Evolutionary conservation across 2,888 invertebrate genomes (phyloP).

Genomic region (Galerucella calmariensis): DNA sequence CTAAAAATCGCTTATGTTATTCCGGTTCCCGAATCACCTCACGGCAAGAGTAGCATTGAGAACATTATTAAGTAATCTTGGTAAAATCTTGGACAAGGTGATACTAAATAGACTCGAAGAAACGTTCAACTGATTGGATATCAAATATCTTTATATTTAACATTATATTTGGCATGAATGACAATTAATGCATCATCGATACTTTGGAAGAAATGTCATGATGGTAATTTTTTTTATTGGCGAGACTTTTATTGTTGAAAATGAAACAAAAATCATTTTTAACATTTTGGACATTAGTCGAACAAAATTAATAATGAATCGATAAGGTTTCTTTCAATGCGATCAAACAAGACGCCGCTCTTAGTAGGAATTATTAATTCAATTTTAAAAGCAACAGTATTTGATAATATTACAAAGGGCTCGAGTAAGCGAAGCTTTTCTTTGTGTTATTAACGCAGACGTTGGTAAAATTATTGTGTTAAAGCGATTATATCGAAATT

Average conservation of each 20-base stretch:
- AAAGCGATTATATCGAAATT: constrained; percentile 15
- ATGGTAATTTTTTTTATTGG: too few species aligned
- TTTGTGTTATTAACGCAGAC: constrained; percentile 11
- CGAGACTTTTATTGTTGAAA: background rate
- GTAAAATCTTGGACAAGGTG: too few species aligned
- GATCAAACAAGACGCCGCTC: background rate
- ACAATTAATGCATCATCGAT: too few species aligned
- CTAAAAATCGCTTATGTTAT: too few species aligned
- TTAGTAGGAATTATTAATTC: constrained; percentile 10
- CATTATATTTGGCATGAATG: too few species aligned
- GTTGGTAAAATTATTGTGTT: constrained; percentile 6
- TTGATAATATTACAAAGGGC: constrained; percentile 9
- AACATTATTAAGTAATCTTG: too few species aligned
- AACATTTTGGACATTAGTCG: background rate
- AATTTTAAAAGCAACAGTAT: constrained; percentile 11
- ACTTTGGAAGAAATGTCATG: too few species aligned
- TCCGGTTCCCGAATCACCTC: too few species aligned
- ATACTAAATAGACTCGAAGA: too few species aligned
- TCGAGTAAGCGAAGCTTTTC: constrained; percentile 4
- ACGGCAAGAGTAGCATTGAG: too few species aligned
- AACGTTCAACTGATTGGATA: too few species aligned
- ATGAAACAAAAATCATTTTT: background rate
- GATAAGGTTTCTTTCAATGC: background rate
- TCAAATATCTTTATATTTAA: too few species aligned
- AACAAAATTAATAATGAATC: constrained; percentile 2